Conservation (phyloP, 2,797 vertebrate species). For the Mallotus villosus region DNA sequence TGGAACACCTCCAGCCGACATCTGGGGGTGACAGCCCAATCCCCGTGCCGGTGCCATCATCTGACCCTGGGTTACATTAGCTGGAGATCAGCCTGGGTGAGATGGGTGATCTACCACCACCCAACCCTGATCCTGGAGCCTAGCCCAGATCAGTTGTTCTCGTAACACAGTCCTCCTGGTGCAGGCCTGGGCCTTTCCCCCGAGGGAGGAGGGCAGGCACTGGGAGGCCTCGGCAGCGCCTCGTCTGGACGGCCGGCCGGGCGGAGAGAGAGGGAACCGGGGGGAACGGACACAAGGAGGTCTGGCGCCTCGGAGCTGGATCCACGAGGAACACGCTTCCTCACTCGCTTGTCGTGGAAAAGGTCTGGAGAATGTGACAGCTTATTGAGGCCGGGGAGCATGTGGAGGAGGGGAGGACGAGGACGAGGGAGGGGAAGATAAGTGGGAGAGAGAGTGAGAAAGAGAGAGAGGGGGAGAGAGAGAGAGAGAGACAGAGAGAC, state of each 20-base stretch:
- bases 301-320: slow-evolving; percentile 16
- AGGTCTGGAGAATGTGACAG: slow-evolving; percentile 47
- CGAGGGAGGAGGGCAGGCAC: background rate
- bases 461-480: background rate
- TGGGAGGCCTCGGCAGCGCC: too few species aligned
- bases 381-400: slow-evolving; percentile 40
- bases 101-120: too few species aligned
- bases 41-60: background rate
- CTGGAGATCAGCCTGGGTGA: too few species aligned
- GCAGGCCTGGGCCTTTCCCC: background rate
- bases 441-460: background rate
- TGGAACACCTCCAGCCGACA: slow-evolving; percentile 23
- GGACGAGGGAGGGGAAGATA: background rate
- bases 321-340: background rate
- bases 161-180: background rate
- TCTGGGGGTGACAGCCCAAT: slow-evolving; percentile 29
- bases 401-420: slow-evolving; percentile 4
- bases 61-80: background rate
- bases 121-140: background rate
- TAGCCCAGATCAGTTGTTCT: background rate
- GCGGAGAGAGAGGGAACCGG: too few species aligned
- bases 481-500: slow-evolving; percentile 1
- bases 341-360: slow-evolving; percentile 28
- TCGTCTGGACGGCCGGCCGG: background rate
- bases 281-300: slow-evolving; percentile 1